Evolutionary conservation across 2,797 vertebrate species (phyloP).

Genomic region (Catostomus latipinnis): DNA sequence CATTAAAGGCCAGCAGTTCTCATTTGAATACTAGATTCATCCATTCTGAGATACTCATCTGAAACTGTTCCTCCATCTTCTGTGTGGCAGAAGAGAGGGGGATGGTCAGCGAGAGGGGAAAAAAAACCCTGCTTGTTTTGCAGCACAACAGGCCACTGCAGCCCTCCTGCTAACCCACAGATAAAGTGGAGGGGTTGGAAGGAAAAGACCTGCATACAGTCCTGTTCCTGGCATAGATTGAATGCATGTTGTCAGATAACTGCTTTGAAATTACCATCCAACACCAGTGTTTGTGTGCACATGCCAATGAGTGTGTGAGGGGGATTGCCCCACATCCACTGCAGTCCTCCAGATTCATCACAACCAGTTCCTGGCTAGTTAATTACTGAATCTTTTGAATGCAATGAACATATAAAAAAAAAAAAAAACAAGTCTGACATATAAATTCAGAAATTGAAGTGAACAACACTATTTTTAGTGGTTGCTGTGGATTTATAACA

Average conservation of each 20-base stretch:
- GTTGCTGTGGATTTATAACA: too few species aligned
- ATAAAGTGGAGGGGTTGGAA: slow-evolving; percentile 62
- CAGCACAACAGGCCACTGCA: slow-evolving; percentile 79
- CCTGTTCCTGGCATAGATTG: slow-evolving; percentile 65
- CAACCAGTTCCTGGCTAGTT: neutral
- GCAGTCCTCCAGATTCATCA: neutral
- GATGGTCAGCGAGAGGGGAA: slow-evolving; percentile 44
- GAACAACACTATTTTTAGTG: too few species aligned
- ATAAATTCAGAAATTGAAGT: too few species aligned
- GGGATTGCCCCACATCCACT: slow-evolving; percentile 30
- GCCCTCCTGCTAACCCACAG: slow-evolving; percentile 78
- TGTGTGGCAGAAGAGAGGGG: slow-evolving; percentile 49
- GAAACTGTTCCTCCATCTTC: slow-evolving; percentile 55
- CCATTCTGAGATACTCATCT: slow-evolving; percentile 49
- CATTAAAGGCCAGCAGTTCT: slow-evolving; percentile 15
- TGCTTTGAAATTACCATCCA: slow-evolving; percentile 61
- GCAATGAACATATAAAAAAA: neutral
- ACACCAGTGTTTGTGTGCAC: slow-evolving; percentile 55
- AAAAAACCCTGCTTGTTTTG: slow-evolving; percentile 74
- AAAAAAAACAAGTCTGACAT: neutral
- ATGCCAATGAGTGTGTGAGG: slow-evolving; percentile 8
- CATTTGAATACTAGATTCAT: slow-evolving; percentile 43
- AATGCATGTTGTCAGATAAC: slow-evolving; percentile 58
- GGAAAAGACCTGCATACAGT: slow-evolving; percentile 56
- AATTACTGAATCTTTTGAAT: neutral